A percentile compares a stretch with the other conserved stretches of the same genome.
Conservation (phyloP, 2,113 vertebrate genomes). For the Stigmatopora argus region DNA sequence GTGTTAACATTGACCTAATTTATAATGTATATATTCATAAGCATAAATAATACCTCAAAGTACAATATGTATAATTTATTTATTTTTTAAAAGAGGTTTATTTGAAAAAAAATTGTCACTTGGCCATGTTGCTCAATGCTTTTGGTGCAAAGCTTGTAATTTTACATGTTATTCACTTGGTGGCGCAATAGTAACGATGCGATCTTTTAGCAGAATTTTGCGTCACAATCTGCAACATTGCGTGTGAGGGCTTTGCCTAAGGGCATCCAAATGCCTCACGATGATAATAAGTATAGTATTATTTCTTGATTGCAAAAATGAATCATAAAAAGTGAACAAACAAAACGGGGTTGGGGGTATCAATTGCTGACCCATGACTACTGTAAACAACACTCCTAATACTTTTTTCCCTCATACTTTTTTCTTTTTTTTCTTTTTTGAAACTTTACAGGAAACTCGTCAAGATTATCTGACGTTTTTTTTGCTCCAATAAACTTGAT, state of each 20-base stretch:
- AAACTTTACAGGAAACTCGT: background rate
- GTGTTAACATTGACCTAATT: too few species aligned
- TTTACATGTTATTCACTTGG: background rate
- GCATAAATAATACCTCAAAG: too few species aligned
- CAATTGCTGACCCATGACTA: background rate
- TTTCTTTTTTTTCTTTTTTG: background rate
- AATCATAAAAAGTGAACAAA: background rate
- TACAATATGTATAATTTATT: too few species aligned
- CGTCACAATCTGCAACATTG: background rate
- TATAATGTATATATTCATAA: too few species aligned
- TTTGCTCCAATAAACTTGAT: slow-evolving; percentile 52
- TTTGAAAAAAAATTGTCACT: too few species aligned
- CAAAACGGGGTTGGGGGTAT: background rate
- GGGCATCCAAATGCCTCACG: too few species aligned
- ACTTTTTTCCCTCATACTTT: background rate
- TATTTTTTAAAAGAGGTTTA: too few species aligned
- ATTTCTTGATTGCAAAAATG: background rate
- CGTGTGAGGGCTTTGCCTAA: too few species aligned
- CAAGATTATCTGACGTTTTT: slow-evolving; percentile 41
- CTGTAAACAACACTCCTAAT: background rate
- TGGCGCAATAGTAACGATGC: background rate
- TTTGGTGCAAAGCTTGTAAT: background rate
- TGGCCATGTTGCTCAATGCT: too few species aligned
- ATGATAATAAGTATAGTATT: background rate
- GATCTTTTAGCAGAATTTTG: too few species aligned